phyloP scores from a whole-genome alignment of 1,140 invertebrate genomes.

The Nasonia vitripennis region DNA sequence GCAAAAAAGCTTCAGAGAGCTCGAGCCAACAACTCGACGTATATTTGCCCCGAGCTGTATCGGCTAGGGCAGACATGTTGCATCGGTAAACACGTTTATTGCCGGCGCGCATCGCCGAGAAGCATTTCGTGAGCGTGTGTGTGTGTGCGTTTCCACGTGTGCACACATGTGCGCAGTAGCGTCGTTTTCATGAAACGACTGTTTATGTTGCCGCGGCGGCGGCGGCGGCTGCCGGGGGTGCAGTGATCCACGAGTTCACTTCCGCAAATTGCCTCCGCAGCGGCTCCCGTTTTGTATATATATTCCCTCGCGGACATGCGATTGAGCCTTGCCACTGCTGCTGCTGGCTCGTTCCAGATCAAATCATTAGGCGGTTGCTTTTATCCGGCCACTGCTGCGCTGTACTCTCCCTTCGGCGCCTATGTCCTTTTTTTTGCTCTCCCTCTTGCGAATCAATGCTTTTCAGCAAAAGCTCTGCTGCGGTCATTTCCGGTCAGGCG shows the following conservation, averaged over 20 bases:
- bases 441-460: background rate
- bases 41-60: background rate
- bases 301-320: slow-evolving; percentile 18
- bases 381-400: background rate
- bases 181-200: slow-evolving; percentile 17
- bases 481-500: no score
- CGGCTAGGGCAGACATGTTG: background rate
- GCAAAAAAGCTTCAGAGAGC: no score
- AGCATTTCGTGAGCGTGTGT: background rate
- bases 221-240: background rate
- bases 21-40: background rate
- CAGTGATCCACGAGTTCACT: slow-evolving; percentile 25
- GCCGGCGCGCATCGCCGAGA: background rate
- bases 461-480: background rate
- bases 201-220: slow-evolving; percentile 11
- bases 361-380: background rate
- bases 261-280: slow-evolving; percentile 17
- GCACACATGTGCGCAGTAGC: background rate
- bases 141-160: background rate
- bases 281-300: slow-evolving; percentile 24
- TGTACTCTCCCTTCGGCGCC: background rate
- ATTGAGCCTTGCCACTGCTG: background rate
- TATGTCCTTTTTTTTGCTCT: background rate
- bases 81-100: slow-evolving; percentile 26
- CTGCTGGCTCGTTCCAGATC: background rate